Percentiles rank a stretch among this genome's conserved stretches.
These are phyloP conservation scores for Phyllostomus hastatus DNA, from an alignment of 2,113 vertebrate genomes.

Conservation along the genomic window DNA sequence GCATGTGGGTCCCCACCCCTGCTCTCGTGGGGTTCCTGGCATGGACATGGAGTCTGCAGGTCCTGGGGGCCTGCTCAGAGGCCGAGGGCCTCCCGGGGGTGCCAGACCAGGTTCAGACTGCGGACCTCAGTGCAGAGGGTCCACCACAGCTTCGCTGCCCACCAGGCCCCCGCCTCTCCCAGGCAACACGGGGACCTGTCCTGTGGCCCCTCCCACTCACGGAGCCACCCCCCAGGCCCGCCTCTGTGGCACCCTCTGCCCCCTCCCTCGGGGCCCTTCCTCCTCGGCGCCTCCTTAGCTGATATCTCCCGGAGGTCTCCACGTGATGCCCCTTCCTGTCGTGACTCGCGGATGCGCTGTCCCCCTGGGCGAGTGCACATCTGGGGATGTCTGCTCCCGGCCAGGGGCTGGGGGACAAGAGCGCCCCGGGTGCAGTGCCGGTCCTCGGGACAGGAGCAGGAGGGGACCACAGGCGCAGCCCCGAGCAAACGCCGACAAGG, in stretches of 20 bases:
- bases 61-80: not conserved
- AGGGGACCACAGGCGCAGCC: not conserved
- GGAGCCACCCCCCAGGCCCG: not conserved
- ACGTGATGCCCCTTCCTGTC: not conserved
- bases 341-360: not conserved
- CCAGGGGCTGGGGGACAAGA: not conserved
- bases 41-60: not conserved
- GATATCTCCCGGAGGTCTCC: not conserved
- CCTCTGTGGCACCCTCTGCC: not conserved
- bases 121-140: not conserved
- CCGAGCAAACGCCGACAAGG: not conserved
- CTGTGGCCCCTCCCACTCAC: not conserved
- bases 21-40: not conserved
- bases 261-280: not conserved
- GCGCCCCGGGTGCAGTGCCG: not conserved
- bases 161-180: not conserved
- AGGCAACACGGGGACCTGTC: not conserved
- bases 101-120: not conserved
- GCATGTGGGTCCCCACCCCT: not conserved
- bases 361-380: not conserved
- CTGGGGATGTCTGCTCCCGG: not conserved
- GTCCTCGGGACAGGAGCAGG: not conserved
- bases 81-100: not conserved
- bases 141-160: accelerated
- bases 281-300: not conserved